A percentile compares a stretch with the other conserved stretches of the same genome.
phyloP scores from a whole-genome alignment of 2,888 invertebrate species.

The Cylindroiulus punctatus region DNA sequence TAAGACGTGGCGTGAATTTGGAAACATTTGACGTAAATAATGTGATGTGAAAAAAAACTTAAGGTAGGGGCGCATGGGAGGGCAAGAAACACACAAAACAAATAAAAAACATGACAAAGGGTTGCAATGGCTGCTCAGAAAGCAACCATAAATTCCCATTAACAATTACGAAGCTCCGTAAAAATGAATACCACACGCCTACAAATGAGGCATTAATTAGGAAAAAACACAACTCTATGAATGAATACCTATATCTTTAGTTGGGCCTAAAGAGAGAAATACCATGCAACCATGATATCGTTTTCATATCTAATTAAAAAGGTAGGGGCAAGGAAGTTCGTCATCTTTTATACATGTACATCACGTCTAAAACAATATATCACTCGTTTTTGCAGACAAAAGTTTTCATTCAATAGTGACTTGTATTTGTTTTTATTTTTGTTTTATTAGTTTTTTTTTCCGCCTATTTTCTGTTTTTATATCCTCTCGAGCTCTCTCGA shows the following conservation, averaged over 20 bases:
- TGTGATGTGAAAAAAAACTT: neutral
- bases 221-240: slow-evolving; percentile 31
- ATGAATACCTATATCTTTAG: slow-evolving; percentile 32
- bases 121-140: slow-evolving; percentile 26
- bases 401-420: slow-evolving; percentile 32
- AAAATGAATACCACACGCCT: slow-evolving; percentile 32
- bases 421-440: slow-evolving; percentile 5
- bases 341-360: slow-evolving; percentile 32
- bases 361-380: slow-evolving; percentile 32
- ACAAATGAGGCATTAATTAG: slow-evolving; percentile 32
- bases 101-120: slow-evolving; percentile 32
- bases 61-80: neutral
- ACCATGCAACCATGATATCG: slow-evolving; percentile 19
- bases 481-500: slow-evolving; percentile 10
- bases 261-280: slow-evolving; percentile 19
- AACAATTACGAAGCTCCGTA: slow-evolving; percentile 32
- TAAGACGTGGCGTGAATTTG: neutral
- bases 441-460: neutral
- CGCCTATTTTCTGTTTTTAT: neutral
- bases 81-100: slow-evolving; percentile 26
- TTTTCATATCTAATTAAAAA: slow-evolving; percentile 26
- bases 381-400: slow-evolving; percentile 32
- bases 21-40: neutral
- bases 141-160: slow-evolving; percentile 32
- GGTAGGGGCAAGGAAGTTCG: slow-evolving; percentile 32